Evolutionary conservation across 92 coral and sea anemone species (phyloP).

Genomic region (Micromussa lordhowensis): DNA sequence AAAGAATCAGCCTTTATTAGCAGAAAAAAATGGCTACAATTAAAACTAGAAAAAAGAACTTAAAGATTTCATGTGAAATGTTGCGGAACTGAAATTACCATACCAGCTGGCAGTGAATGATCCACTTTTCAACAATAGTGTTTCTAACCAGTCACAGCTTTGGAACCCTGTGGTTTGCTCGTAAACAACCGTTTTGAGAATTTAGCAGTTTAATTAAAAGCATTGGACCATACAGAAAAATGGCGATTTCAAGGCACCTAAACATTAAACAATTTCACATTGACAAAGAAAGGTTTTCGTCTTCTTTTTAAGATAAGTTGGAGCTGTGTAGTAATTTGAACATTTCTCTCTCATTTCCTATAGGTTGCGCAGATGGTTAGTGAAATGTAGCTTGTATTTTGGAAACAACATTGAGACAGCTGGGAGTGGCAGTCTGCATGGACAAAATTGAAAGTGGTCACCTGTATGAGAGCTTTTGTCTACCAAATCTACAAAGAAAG

Average conservation of each 20-base stretch:
- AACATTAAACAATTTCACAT: not conserved
- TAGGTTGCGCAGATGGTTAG: not conserved
- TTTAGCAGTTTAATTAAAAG: not conserved
- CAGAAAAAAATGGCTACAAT: not conserved
- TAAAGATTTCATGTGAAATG: not conserved
- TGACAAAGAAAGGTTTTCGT: not conserved
- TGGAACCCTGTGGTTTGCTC: not conserved
- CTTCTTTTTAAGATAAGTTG: not conserved
- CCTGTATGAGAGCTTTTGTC: not conserved
- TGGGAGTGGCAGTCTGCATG: not conserved
- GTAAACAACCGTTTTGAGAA: constrained; percentile 8
- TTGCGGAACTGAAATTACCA: constrained; percentile 10
- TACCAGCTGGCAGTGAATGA: constrained; percentile 1
- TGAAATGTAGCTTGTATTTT: not conserved
- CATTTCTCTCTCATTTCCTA: not conserved
- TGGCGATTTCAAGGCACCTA: not conserved
- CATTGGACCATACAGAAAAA: not conserved
- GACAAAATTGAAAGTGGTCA: not conserved
- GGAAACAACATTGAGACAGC: not conserved
- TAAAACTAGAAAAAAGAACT: not conserved
- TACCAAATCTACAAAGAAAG: not conserved
- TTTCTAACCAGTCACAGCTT: not conserved
- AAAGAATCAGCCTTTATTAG: not conserved
- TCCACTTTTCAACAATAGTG: not conserved
- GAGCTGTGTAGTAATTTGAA: not conserved